A percentile compares a stretch with the other conserved stretches of the same genome.
phyloP scores from a whole-genome alignment of 2,888 invertebrate genomes.

The Imbricaverruca yamaguchii region DNA sequence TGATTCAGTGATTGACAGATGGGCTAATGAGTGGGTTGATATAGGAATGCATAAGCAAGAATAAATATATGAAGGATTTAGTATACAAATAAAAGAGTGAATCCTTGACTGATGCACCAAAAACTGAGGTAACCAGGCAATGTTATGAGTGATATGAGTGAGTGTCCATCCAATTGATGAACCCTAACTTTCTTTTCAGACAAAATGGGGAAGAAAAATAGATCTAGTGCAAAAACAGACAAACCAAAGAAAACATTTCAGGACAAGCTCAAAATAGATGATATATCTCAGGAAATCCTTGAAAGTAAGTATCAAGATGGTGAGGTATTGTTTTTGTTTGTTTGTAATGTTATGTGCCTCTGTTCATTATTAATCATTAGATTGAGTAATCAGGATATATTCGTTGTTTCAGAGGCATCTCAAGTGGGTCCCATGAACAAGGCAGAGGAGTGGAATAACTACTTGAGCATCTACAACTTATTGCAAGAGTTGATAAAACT shows the following conservation, averaged over 20 bases:
- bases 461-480: not conserved
- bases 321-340: no score
- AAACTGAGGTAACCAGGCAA: no score
- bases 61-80: no score
- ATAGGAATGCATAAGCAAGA: no score
- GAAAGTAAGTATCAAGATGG: not conserved
- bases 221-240: not conserved
- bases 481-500: not conserved
- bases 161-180: no score
- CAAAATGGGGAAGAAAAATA: constrained; percentile 11
- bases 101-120: no score
- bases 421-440: not conserved
- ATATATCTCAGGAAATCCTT: not conserved
- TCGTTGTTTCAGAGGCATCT: not conserved
- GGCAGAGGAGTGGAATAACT: not conserved
- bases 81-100: no score
- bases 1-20: no score
- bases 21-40: no score
- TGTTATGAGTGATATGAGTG: no score
- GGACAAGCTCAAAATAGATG: not conserved
- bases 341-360: not conserved
- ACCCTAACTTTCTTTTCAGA: constrained; percentile 16
- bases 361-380: not conserved
- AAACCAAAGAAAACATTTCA: constrained; percentile 13
- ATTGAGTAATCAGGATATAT: not conserved